Percentiles rank a stretch among this genome's conserved stretches.
These are phyloP conservation scores for Noctua janthe DNA, from an alignment of 2,888 invertebrate species.

Conservation along the genomic window DNA sequence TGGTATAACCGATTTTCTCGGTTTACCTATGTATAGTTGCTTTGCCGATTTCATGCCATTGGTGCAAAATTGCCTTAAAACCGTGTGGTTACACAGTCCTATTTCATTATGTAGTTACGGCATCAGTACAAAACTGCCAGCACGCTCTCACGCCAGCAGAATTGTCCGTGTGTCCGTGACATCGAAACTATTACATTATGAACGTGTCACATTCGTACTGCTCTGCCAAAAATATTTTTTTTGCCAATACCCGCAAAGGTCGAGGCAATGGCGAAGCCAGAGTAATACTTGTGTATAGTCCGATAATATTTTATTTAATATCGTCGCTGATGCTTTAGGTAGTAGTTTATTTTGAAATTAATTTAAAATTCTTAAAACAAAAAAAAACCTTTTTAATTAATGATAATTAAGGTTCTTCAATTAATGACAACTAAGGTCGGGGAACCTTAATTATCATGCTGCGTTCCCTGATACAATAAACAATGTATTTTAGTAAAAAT, in stretches of 20 bases:
- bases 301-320: slow-evolving; percentile 10
- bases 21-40: neutral
- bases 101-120: slow-evolving; percentile 3
- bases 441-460: neutral
- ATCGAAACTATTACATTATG: slow-evolving; percentile 16
- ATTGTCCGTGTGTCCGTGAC: slow-evolving; percentile 24
- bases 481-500: neutral
- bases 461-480: neutral
- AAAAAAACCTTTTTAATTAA: neutral
- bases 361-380: neutral
- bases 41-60: neutral
- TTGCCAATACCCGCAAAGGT: slow-evolving; percentile 10
- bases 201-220: slow-evolving; percentile 1
- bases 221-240: slow-evolving; percentile 34
- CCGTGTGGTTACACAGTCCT: neutral
- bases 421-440: neutral
- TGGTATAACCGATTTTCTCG: too few species aligned
- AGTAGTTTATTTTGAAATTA: neutral
- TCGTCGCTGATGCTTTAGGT: neutral
- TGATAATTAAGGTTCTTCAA: neutral
- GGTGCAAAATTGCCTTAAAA: neutral
- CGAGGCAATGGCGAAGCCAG: slow-evolving; percentile 17
- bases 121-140: neutral
- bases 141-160: neutral
- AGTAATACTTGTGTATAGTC: neutral